Base-by-base conservation (phyloP, 2,113 vertebrate genomes). In the Paradoxurus hermaphroditus region DNA sequence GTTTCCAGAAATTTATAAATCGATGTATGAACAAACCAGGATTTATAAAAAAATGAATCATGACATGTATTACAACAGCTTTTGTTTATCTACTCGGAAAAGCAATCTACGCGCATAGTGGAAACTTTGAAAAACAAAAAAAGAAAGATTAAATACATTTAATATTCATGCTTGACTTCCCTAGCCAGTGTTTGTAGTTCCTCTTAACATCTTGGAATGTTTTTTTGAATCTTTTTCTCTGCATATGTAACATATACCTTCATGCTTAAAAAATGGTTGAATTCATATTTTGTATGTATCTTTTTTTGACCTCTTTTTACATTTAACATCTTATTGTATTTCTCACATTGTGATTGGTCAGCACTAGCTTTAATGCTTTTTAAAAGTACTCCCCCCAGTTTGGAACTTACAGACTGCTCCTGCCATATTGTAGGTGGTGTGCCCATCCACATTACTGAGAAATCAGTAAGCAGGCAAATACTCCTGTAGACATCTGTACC, bases 301-400 rank as follows among this genome's bases (percentile, higher is more conserved):
- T n/a, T 67, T 89, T 94, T 73, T 97, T 95, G 13, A 90, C 25
- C 19, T 78, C 14, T 11, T 84, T 93, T 92, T 31, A 59, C n/a
- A 29, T 73, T 49, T 62, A 49, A 21, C 2, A 15, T 94, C 29
- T 90, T 39, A n/a, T 18, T 68, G 25, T n/a, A 51, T 79, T 86
- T 88, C 39, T 88, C 65, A 36, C 4, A 12, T n/a, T 36, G 1
- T 72, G 65, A 25, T 67, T 92, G 53, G 10, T 59, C 29, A 56
- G 23, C 62, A 41, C n/a, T 85, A 27, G 19, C 53, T 72, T 94
- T 53, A 62, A 31, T 68, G 44, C 56, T 65, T 88, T 70, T 67
- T 84, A 46, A 82, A 81, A 77, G 21, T 18, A 53, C 34, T 29
- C 39, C 27, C 4, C 11, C 5, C 7, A 23, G 25, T 56, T 63